phyloP scores from a whole-genome alignment of 2,113 vertebrate species.

The Crocuta crocuta region DNA sequence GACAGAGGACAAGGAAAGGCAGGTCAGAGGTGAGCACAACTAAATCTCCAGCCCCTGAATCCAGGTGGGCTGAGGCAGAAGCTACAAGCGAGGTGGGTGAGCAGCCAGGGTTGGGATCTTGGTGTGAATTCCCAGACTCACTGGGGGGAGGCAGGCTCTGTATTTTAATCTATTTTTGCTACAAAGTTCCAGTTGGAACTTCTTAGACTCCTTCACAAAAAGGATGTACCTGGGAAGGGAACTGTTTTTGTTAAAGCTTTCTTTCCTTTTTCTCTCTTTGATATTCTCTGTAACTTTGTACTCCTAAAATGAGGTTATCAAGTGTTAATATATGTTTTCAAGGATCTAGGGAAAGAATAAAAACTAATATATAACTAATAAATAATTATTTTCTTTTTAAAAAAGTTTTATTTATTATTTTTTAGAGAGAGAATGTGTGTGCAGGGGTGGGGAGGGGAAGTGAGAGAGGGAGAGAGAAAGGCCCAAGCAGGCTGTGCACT shows the following conservation, averaged over 20 bases:
- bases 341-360: constrained; percentile 6
- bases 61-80: neutral
- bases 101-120: neutral
- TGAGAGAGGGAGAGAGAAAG: no score
- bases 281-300: neutral
- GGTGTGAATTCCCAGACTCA: neutral
- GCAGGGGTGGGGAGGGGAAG: no score
- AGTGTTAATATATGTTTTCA: neutral
- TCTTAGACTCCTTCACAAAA: neutral
- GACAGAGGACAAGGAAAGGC: neutral
- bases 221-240: neutral
- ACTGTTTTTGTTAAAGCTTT: neutral
- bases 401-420: no score
- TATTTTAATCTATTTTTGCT: neutral
- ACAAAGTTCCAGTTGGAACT: neutral
- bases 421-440: no score
- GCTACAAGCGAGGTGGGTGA: no score
- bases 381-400: neutral
- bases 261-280: constrained; percentile 5
- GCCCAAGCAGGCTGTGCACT: no score
- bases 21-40: neutral
- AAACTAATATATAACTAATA: neutral
- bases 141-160: neutral
- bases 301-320: constrained; percentile 6
- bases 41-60: no score